phyloP scores from a whole-genome alignment of 2,797 vertebrate species.

The Sandelia bainsii region DNA sequence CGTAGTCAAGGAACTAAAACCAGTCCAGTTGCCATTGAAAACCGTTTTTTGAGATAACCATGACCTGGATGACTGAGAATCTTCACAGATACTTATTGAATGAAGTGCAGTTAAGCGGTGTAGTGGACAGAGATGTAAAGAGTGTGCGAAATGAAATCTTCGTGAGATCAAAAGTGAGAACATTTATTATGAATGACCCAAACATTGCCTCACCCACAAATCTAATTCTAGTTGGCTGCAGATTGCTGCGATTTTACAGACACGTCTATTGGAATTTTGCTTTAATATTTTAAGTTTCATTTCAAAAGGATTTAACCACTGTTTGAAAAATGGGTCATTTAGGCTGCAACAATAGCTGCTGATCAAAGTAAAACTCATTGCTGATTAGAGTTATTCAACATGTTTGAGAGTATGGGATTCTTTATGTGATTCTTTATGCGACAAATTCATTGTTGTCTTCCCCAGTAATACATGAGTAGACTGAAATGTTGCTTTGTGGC shows the following conservation, averaged over 20 bases:
- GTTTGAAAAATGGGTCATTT: slow-evolving; percentile 30
- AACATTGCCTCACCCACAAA: slow-evolving; percentile 9
- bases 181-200: slow-evolving; percentile 40
- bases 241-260: slow-evolving; percentile 17
- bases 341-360: slow-evolving; percentile 11
- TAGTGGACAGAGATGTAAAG: not conserved
- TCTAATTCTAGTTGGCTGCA: slow-evolving; percentile 19
- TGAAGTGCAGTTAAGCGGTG: not conserved
- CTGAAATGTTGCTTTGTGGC: no score
- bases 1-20: no score
- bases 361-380: slow-evolving; percentile 5
- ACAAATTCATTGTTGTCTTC: not conserved
- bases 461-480: not conserved
- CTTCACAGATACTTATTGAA: no score
- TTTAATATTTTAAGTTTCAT: slow-evolving; percentile 44
- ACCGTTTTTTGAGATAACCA: no score
- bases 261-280: not conserved
- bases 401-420: not conserved
- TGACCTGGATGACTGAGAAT: no score
- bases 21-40: no score
- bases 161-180: slow-evolving; percentile 23
- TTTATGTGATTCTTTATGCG: no score
- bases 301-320: slow-evolving; percentile 7
- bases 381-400: slow-evolving; percentile 2
- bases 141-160: slow-evolving; percentile 30